These are phyloP conservation scores for Rhyacophila brunnea DNA, from an alignment of 1,140 invertebrate genomes.

Conservation along the genomic window DNA sequence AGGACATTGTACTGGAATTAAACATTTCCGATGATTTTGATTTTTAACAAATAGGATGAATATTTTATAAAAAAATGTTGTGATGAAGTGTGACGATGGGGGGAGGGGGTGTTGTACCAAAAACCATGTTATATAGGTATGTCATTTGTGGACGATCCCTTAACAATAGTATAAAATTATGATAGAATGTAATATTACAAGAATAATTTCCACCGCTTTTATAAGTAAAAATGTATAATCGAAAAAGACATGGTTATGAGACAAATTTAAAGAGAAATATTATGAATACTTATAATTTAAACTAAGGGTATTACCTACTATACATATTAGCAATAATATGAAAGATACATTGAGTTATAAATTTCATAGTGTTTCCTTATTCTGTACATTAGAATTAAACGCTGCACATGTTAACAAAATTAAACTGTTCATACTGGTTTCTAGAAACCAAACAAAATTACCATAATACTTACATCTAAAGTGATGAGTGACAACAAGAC, in stretches of 20 bases:
- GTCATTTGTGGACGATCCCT: too few relatives aligned
- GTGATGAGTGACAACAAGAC: conserved; percentile 25
- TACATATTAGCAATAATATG: conserved; percentile 33
- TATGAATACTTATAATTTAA: conserved; percentile 6
- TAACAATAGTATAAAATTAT: too few relatives aligned
- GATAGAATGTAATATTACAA: too few relatives aligned
- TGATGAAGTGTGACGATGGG: too few relatives aligned
- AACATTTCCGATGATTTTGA: too few relatives aligned
- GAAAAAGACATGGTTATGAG: conserved; percentile 17
- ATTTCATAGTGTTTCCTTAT: conserved; percentile 32
- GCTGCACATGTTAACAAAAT: conserved; percentile 33
- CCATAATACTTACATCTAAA: conserved; percentile 33
- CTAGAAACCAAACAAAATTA: conserved; percentile 35
- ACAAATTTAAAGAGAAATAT: conserved; percentile 26
- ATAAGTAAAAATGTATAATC: conserved; percentile 21
- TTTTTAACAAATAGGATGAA: too few relatives aligned
- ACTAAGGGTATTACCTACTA: conserved; percentile 20
- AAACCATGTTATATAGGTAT: too few relatives aligned
- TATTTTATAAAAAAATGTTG: too few relatives aligned
- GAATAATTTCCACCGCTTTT: conserved; percentile 32
- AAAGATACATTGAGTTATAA: conserved; percentile 28
- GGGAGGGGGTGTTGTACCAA: too few relatives aligned
- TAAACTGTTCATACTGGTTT: conserved; percentile 33
- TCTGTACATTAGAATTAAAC: conserved; percentile 37
- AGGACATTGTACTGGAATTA: too few relatives aligned